Percentiles rank a stretch among this genome's conserved stretches.
These are phyloP conservation scores for Himalopsyche japonica DNA, from an alignment of 2,888 invertebrate genomes.

Conservation along the genomic window DNA sequence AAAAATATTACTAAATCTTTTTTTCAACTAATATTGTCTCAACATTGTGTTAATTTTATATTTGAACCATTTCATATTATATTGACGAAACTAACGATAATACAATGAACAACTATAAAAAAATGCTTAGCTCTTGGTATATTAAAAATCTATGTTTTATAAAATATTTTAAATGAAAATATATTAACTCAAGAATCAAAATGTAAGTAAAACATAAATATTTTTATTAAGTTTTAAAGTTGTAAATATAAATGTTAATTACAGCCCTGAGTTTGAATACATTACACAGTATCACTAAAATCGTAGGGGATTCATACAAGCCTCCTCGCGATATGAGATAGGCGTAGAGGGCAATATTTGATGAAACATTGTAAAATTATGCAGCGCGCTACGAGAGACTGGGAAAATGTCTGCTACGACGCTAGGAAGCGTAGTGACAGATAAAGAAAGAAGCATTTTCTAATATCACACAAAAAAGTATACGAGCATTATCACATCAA, in stretches of 20 bases:
- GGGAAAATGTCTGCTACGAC: background rate
- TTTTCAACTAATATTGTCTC: too few species aligned
- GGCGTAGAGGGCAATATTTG: slow-evolving; percentile 28
- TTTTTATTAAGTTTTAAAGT: too few species aligned
- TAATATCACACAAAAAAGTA: background rate
- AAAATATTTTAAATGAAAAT: too few species aligned
- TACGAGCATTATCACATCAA: background rate
- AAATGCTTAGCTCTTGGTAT: too few species aligned
- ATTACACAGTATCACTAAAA: background rate
- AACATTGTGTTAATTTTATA: too few species aligned
- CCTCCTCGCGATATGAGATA: slow-evolving; percentile 1
- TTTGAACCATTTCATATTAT: too few species aligned
- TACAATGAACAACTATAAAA: too few species aligned
- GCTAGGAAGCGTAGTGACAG: background rate
- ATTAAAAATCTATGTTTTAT: too few species aligned
- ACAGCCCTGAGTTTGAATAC: background rate
- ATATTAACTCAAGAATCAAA: too few species aligned
- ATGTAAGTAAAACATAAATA: too few species aligned
- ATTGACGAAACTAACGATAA: too few species aligned
- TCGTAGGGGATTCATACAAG: background rate
- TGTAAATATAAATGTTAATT: background rate
- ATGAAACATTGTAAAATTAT: slow-evolving; percentile 34
- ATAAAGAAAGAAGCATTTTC: background rate
- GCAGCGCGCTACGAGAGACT: slow-evolving; percentile 10
- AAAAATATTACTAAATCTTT: too few species aligned